Evolutionary conservation across 2,888 invertebrate species (phyloP).

Genomic region (Eumacrocentrus americanus): DNA sequence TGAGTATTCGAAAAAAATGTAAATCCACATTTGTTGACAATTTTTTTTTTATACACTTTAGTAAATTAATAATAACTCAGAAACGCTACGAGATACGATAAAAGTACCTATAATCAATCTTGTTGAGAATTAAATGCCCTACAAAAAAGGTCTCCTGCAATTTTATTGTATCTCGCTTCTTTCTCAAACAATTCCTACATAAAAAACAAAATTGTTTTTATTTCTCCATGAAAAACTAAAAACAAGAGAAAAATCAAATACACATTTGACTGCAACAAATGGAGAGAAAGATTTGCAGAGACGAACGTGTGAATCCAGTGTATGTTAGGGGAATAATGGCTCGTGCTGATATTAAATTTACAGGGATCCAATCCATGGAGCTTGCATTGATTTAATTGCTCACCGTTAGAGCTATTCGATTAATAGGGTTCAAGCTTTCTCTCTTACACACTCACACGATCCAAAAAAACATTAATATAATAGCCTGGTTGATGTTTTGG

Average conservation of each 20-base stretch:
- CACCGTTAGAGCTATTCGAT: constrained; percentile 47
- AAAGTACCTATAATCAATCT: too few species aligned
- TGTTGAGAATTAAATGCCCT: too few species aligned
- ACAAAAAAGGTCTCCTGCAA: too few species aligned
- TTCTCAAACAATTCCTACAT: too few species aligned
- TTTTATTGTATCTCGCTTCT: too few species aligned
- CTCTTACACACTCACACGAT: constrained; percentile 24
- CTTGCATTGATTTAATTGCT: constrained; percentile 46
- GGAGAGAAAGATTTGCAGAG: too few species aligned
- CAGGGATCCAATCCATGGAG: constrained; percentile 35
- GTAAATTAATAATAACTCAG: too few species aligned
- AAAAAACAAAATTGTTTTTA: not conserved
- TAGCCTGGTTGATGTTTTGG: constrained; percentile 28
- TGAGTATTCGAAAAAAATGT: too few species aligned
- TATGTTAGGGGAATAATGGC: constrained; percentile 43
- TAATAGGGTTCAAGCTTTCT: constrained; percentile 41
- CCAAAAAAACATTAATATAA: constrained; percentile 36
- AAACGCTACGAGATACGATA: too few species aligned
- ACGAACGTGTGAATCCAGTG: not conserved
- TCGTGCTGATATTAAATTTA: constrained; percentile 44
- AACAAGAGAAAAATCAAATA: not conserved
- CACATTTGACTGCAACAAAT: too few species aligned
- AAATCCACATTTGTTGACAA: too few species aligned
- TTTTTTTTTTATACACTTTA: too few species aligned
- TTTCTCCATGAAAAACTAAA: not conserved